These are phyloP conservation scores for Drosophila mimetica DNA, from an alignment of 2,888 invertebrate species.

Conservation along the genomic window DNA sequence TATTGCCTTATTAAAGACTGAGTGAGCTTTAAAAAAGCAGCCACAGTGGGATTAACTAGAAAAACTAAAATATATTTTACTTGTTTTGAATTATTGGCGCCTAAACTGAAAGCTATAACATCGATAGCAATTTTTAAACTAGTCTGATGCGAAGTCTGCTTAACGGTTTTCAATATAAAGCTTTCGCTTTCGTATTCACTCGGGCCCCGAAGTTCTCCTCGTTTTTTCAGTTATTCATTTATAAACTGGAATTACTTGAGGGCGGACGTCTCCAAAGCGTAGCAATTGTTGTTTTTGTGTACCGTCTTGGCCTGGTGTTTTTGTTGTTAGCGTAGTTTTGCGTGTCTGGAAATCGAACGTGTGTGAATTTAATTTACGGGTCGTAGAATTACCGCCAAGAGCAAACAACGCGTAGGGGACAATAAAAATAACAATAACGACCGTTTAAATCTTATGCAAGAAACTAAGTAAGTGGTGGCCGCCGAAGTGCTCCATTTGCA, in stretches of 20 bases:
- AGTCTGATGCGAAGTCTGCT: not conserved
- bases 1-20: too few species aligned
- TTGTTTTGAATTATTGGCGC: conserved; percentile 11
- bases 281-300: conserved; percentile 20
- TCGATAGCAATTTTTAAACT: not conserved
- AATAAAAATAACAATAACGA: conserved; percentile 29
- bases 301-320: conserved; percentile 16
- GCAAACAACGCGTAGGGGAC: conserved; percentile 22
- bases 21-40: conserved; percentile 18
- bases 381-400: conserved; percentile 48
- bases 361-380: conserved; percentile 56
- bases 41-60: not conserved
- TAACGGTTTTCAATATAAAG: conserved; percentile 8
- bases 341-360: conserved; percentile 44
- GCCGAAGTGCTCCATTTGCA: conserved; percentile 49
- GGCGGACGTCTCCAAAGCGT: conserved; percentile 33
- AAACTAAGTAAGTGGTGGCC: conserved; percentile 8
- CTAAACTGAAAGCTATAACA: not conserved
- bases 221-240: conserved; percentile 21
- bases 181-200: conserved; percentile 27
- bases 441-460: conserved; percentile 60
- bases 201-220: conserved; percentile 10
- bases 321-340: conserved; percentile 44
- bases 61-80: not conserved
- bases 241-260: conserved; percentile 22